Conservation (phyloP, 2,888 invertebrate species). For the Coleophora flavipennella region DNA sequence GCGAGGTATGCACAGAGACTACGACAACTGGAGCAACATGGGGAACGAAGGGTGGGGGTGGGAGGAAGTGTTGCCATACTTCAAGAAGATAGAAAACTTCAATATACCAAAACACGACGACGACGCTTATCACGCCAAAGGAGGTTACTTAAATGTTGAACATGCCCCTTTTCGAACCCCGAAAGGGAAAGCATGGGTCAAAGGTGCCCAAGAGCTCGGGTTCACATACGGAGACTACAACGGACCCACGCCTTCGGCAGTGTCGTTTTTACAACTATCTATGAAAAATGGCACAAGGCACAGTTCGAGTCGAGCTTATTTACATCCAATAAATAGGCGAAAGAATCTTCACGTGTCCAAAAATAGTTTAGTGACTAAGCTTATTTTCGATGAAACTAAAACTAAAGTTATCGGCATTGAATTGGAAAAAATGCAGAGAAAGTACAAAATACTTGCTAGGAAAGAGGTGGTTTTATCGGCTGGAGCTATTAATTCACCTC, state of each 20-base stretch:
- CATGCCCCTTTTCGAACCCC: conserved; percentile 64
- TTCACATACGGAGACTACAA: conserved; percentile 75
- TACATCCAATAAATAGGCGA: conserved; percentile 72
- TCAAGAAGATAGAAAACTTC: conserved; percentile 83
- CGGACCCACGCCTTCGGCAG: conserved; percentile 74
- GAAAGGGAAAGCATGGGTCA: conserved; percentile 70
- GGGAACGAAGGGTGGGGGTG: conserved; percentile 84
- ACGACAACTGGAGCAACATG: conserved; percentile 80
- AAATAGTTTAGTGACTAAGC: conserved; percentile 71
- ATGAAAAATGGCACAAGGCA: conserved; percentile 77
- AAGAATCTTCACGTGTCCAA: conserved; percentile 76
- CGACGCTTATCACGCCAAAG: conserved; percentile 64
- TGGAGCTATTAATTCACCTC: conserved; percentile 84
- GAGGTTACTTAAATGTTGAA: conserved; percentile 73
- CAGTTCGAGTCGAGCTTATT: conserved; percentile 78
- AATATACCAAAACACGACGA: conserved; percentile 71
- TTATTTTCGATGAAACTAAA: conserved; percentile 69
- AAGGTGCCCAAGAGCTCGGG: conserved; percentile 75
- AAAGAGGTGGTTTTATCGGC: conserved; percentile 84
- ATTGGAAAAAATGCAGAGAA: conserved; percentile 63
- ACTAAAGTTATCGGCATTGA: conserved; percentile 75
- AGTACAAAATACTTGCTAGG: conserved; percentile 70
- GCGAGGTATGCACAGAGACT: conserved; percentile 79
- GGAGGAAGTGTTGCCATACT: conserved; percentile 80
- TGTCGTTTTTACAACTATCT: conserved; percentile 74